Conservation (phyloP, 1,140 invertebrate species). For the Platorchestia sp. region DNA sequence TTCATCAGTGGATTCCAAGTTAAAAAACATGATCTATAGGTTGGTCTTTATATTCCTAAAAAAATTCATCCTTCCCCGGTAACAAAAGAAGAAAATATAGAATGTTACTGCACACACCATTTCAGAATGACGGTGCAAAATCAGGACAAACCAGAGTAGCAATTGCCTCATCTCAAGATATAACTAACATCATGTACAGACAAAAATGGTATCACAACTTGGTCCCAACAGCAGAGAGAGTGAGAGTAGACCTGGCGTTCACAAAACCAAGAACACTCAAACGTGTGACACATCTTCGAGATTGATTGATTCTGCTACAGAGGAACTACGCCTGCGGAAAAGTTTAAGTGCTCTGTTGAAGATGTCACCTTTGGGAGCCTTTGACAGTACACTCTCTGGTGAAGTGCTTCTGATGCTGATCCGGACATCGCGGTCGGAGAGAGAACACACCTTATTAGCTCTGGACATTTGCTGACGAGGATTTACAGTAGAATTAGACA, state of each 20-base stretch:
- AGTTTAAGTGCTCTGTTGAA: constrained; percentile 3
- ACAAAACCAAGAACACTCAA: background rate
- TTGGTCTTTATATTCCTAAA: too few relatives aligned
- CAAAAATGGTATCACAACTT: background rate
- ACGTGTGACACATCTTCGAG: constrained; percentile 1
- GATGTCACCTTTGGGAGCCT: background rate
- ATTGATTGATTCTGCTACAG: background rate
- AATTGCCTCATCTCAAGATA: too few relatives aligned
- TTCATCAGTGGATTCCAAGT: too few relatives aligned
- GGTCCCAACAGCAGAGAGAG: background rate
- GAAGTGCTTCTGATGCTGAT: background rate
- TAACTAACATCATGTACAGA: background rate
- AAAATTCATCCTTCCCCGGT: too few relatives aligned
- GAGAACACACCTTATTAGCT: background rate
- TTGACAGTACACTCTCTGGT: background rate
- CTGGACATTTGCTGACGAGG: background rate
- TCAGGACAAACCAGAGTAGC: too few relatives aligned
- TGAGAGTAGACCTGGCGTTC: background rate
- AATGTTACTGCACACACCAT: too few relatives aligned
- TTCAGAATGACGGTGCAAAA: too few relatives aligned
- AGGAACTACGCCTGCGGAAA: background rate
- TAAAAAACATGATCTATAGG: too few relatives aligned
- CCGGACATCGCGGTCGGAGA: background rate
- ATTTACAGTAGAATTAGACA: background rate
- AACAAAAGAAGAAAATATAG: too few relatives aligned